Percentiles rank a stretch among this genome's conserved stretches.
phyloP scores from a whole-genome alignment of 2,888 invertebrate genomes.

The Chrysotoxum bicinctum region DNA sequence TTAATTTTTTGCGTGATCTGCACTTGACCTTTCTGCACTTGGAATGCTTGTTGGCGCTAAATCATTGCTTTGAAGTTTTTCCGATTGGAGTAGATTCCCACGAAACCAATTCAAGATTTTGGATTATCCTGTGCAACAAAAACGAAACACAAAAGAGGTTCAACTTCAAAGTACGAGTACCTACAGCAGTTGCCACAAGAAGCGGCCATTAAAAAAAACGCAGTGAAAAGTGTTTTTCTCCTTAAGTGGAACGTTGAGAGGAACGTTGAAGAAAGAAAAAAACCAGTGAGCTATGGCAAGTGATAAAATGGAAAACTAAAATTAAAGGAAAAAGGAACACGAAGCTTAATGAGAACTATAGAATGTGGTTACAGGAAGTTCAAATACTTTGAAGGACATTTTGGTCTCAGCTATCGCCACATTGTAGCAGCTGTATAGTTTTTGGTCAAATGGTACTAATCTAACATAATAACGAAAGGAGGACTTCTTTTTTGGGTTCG shows the following conservation, averaged over 20 bases:
- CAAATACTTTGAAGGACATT: constrained; percentile 37
- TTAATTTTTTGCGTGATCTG: constrained; percentile 62
- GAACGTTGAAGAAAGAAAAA: background rate
- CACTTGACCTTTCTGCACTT: constrained; percentile 57
- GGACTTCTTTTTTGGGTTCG: background rate
- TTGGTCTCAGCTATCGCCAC: constrained; percentile 6
- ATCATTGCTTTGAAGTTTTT: constrained; percentile 36
- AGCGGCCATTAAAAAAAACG: constrained; percentile 29
- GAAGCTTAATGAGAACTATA: constrained; percentile 24
- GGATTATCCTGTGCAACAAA: constrained; percentile 48
- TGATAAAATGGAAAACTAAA: constrained; percentile 18
- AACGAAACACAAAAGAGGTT: background rate
- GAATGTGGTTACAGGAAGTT: constrained; percentile 33
- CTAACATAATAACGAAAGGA: constrained; percentile 41
- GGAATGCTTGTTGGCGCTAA: constrained; percentile 17
- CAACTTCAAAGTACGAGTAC: constrained; percentile 9
- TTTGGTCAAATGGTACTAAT: constrained; percentile 54
- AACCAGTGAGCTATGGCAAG: background rate
- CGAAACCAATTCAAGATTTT: constrained; percentile 55
- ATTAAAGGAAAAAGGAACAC: background rate
- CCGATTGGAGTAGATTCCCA: constrained; percentile 36
- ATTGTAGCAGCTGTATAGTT: constrained; percentile 11
- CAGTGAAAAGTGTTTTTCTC: constrained; percentile 49
- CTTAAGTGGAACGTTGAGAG: constrained; percentile 12
- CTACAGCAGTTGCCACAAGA: constrained; percentile 21